Conservation (phyloP, 2,888 invertebrate species). For the Dorcus hopei region DNA sequence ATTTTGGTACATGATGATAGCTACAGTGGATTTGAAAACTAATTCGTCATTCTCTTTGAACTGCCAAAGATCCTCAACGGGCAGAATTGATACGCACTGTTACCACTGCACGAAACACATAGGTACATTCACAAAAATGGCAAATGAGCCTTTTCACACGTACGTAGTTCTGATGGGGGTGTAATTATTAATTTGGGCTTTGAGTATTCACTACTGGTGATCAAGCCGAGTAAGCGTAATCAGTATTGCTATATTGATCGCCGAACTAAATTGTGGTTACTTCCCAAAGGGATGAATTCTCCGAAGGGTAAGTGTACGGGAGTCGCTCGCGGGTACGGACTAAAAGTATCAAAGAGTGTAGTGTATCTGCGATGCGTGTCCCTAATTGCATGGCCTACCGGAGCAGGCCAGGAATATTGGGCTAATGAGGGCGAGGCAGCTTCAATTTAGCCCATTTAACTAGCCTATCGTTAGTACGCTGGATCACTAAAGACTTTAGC, state of each 20-base stretch:
- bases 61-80: not conserved
- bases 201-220: too few relatives aligned
- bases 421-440: conserved; percentile 52
- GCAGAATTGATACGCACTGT: not conserved
- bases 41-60: too few relatives aligned
- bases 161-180: too few relatives aligned
- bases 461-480: conserved; percentile 51
- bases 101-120: conserved; percentile 10
- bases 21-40: too few relatives aligned
- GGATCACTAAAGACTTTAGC: conserved; percentile 51
- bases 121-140: conserved; percentile 5
- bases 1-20: not conserved
- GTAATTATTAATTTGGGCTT: too few relatives aligned
- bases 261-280: not conserved
- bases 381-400: conserved; percentile 50
- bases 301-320: not conserved
- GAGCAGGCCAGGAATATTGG: conserved; percentile 46
- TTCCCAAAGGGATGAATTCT: not conserved
- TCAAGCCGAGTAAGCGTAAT: too few relatives aligned
- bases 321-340: conserved; percentile 29
- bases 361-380: conserved; percentile 34
- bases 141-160: not conserved
- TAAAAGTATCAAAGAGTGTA: conserved; percentile 39
- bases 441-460: conserved; percentile 51
- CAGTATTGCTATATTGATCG: too few relatives aligned